phyloP scores from a whole-genome alignment of 2,797 vertebrate genomes.

The Pogoniulus pusillus region DNA sequence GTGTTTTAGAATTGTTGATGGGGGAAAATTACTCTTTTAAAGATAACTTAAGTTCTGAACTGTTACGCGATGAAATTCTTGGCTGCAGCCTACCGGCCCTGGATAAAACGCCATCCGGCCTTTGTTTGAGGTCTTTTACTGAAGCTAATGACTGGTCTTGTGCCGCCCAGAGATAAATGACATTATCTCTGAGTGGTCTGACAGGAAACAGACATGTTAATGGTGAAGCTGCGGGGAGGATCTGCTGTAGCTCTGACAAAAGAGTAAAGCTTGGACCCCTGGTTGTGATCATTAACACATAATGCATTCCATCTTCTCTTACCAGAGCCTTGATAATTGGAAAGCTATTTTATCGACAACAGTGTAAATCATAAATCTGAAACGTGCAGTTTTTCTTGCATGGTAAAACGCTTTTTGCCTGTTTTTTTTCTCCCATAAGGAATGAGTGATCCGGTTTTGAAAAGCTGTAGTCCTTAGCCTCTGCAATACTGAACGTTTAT shows the following conservation, averaged over 20 bases:
- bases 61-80: slow-evolving; percentile 59
- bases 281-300: slow-evolving; percentile 78
- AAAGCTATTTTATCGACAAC: slow-evolving; percentile 71
- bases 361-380: slow-evolving; percentile 69
- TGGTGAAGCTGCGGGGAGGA: slow-evolving; percentile 82
- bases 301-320: slow-evolving; percentile 76
- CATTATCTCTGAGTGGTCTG: slow-evolving; percentile 86
- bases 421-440: neutral
- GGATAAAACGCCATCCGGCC: slow-evolving; percentile 78
- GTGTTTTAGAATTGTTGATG: slow-evolving; percentile 26
- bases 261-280: slow-evolving; percentile 76
- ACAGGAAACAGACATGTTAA: slow-evolving; percentile 88
- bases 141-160: slow-evolving; percentile 85
- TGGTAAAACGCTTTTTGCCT: slow-evolving; percentile 4
- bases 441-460: neutral
- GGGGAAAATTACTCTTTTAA: slow-evolving; percentile 30
- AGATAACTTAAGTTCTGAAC: slow-evolving; percentile 59
- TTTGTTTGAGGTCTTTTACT: slow-evolving; percentile 84
- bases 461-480: neutral
- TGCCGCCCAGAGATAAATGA: slow-evolving; percentile 84
- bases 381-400: neutral
- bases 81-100: slow-evolving; percentile 58
- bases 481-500: neutral
- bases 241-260: slow-evolving; percentile 77
- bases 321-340: slow-evolving; percentile 72